Evolutionary conservation across 1,140 invertebrate species (phyloP), one percentile per base, ranked within the genome.

Genomic region (Anoplophora glabripennis): DNA sequence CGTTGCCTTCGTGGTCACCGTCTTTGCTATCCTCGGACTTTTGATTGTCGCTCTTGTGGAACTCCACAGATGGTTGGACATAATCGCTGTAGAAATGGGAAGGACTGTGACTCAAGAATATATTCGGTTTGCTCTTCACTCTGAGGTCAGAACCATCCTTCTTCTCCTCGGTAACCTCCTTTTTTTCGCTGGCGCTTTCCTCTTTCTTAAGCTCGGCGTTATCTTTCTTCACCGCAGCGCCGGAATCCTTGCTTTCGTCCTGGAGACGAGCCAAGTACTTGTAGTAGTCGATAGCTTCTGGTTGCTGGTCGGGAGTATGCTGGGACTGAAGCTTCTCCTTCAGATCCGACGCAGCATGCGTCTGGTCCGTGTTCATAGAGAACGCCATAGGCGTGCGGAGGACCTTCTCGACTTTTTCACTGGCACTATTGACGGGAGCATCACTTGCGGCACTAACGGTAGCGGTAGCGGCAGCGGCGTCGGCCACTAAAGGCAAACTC

Each of bases 401-500:
- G 11, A 66, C 48, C 53, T 71, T 71, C 48, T 65, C 66, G 3
- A 67, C 58, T 63, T 67, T 65, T 57, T 65, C 63, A 60, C 67
- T 68, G 18, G 62, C 63, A 36, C 54, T 53, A 34, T 46, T 56
- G 15, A 52, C 37, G 15, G 65, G 65, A 12, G 57, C 60, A 7
- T 34, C 41, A 52, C 47, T 63, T 36, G 64, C 59, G 11, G 57
- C 51, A 12, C 35, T n/a, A n/a, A n/a, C n/a, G n/a, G n/a, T n/a
- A n/a, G n/a, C 49, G 45, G 37, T 59, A 34, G 42, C 36, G 21
- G 21, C 44, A 51, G 38, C 37, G n/a, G 15, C n/a, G 21, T 42
- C 53, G 15, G 48, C 57, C 41, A n/a, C 52, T 38, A 65, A 47
- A 12, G 63, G 65, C 15, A 65, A 18, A 33, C 52, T 49, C 47